Conservation (phyloP, 2,113 vertebrate species). For the Calcarius ornatus region DNA sequence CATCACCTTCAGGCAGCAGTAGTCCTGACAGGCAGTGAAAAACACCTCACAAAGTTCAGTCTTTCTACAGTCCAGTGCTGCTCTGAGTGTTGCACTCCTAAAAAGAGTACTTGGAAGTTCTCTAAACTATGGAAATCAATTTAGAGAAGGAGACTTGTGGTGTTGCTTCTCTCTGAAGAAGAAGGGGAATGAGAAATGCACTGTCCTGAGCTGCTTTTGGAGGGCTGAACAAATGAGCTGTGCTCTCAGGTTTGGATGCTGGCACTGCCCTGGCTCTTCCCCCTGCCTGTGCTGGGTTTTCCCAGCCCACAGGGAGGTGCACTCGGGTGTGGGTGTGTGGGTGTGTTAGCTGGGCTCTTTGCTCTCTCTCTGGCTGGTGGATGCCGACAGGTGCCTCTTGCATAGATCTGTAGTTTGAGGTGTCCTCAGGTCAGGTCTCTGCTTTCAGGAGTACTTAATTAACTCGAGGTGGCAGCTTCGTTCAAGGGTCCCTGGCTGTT, state of each 20-base stretch:
- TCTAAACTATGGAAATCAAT: neutral
- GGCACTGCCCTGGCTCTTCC: accelerated
- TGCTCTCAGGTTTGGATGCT: neutral
- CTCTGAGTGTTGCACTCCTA: neutral
- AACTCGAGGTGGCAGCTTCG: neutral
- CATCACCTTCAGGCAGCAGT: neutral
- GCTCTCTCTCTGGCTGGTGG: neutral
- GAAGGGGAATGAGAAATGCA: neutral
- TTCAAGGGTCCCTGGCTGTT: neutral
- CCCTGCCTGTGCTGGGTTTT: neutral
- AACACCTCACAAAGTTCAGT: neutral
- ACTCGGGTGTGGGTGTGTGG: accelerated
- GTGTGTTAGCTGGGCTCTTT: neutral
- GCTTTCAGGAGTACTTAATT: neutral
- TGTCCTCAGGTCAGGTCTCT: neutral
- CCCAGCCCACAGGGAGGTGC: neutral
- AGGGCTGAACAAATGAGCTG: neutral
- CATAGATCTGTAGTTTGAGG: neutral
- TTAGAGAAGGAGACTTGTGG: neutral
- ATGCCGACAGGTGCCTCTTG: neutral
- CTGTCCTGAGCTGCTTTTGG: neutral
- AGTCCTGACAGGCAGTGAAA: neutral
- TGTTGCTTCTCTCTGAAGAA: neutral
- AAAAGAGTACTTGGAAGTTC: neutral
- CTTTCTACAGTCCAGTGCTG: neutral